These are phyloP conservation scores for Eubasilissa splendida DNA, from an alignment of 2,888 invertebrate genomes.

Conservation along the genomic window DNA sequence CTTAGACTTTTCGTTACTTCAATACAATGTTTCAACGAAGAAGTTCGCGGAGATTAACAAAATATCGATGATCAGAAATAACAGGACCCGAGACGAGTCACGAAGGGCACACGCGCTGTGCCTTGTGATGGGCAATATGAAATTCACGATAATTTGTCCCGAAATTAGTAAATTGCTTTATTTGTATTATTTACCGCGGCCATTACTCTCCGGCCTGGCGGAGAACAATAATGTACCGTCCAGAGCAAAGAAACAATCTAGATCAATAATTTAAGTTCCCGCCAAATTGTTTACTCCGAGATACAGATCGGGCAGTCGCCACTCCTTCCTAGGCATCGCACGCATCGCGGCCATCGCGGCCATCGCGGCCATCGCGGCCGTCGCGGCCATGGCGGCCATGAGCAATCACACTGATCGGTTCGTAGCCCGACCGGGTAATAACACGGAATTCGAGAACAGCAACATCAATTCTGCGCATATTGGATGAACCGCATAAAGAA, in stretches of 20 bases:
- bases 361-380: not conserved
- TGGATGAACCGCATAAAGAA: conserved; percentile 5
- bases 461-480: not conserved
- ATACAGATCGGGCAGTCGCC: not conserved
- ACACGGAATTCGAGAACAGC: conserved; percentile 17
- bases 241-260: conserved; percentile 52
- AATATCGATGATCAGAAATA: too few relatives aligned
- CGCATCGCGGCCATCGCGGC: not conserved
- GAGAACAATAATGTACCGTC: conserved; percentile 50
- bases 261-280: conserved; percentile 51
- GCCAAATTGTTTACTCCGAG: conserved; percentile 46
- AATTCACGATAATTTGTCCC: too few relatives aligned
- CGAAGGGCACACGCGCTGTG: too few relatives aligned
- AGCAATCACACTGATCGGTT: conserved; percentile 44
- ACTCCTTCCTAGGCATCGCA: not conserved
- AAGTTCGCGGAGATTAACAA: too few relatives aligned
- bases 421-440: conserved; percentile 28
- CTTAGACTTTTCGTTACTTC: too few relatives aligned
- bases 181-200: not conserved
- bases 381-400: not conserved
- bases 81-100: too few relatives aligned
- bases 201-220: conserved; percentile 8
- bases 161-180: too few relatives aligned
- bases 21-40: too few relatives aligned
- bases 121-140: too few relatives aligned